Conservation (phyloP, 1,140 invertebrate species). For the Oppia nitens region DNA sequence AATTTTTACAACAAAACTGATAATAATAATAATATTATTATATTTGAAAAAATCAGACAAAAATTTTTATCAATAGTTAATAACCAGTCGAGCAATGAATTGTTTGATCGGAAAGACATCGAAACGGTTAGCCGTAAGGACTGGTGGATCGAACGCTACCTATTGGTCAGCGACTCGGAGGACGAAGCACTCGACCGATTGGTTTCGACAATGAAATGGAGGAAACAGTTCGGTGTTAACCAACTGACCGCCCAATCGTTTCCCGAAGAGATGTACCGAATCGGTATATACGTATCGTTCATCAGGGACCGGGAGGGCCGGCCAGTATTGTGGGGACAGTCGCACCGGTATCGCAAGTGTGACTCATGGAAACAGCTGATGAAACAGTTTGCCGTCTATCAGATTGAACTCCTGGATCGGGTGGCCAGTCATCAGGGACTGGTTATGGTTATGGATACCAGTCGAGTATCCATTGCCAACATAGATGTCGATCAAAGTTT, state of each 20-base stretch:
- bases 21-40: too few relatives aligned
- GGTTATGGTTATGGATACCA: slow-evolving; percentile 1
- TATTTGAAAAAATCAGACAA: too few relatives aligned
- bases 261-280: slow-evolving; percentile 6
- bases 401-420: slow-evolving; percentile 4
- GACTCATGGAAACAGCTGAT: neutral
- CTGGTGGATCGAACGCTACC: slow-evolving; percentile 18
- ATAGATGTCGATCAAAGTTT: neutral
- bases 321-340: neutral
- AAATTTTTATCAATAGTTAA: neutral
- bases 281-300: neutral
- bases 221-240: slow-evolving; percentile 13
- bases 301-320: neutral
- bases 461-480: neutral
- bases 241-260: slow-evolving; percentile 9
- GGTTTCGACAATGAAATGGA: slow-evolving; percentile 14
- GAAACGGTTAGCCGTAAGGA: slow-evolving; percentile 17
- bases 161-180: slow-evolving; percentile 12
- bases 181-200: slow-evolving; percentile 14
- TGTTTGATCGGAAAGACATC: slow-evolving; percentile 16
- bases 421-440: neutral
- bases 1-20: too few relatives aligned
- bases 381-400: neutral
- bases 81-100: neutral
- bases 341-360: neutral